Evolutionary conservation across 1,140 invertebrate genomes (phyloP).

Genomic region (Zaprionus africanus): DNA sequence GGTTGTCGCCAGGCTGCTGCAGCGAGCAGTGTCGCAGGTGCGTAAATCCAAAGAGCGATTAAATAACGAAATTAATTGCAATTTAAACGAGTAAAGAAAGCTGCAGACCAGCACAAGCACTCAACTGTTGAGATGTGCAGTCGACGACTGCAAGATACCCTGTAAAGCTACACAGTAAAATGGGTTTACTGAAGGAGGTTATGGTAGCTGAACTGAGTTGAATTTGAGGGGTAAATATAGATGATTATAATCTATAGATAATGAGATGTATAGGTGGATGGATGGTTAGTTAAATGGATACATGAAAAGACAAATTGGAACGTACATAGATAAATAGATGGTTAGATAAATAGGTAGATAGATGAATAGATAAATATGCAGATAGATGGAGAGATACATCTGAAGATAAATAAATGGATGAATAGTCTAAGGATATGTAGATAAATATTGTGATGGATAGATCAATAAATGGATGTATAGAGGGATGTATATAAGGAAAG

Average conservation of each 20-base stretch:
- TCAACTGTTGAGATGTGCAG: neutral
- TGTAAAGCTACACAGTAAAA: neutral
- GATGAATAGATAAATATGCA: neutral
- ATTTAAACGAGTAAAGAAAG: slow-evolving; percentile 14
- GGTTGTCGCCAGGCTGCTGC: neutral
- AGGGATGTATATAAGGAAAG: too few species aligned
- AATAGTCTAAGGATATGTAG: too few species aligned
- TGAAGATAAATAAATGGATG: neutral
- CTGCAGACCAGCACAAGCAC: neutral
- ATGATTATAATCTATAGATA: neutral
- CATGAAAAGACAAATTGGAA: neutral
- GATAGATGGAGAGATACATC: neutral
- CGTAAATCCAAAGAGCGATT: slow-evolving; percentile 41
- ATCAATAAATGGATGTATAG: neutral
- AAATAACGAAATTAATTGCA: slow-evolving; percentile 42
- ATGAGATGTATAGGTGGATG: neutral
- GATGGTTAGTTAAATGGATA: neutral
- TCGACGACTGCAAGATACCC: neutral
- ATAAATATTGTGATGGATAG: neutral
- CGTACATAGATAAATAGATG: neutral
- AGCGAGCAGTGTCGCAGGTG: slow-evolving; percentile 17
- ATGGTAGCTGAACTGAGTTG: neutral
- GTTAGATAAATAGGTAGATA: neutral
- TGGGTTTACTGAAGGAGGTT: neutral
- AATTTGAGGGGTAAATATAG: neutral